Evolutionary conservation across 2,888 invertebrate genomes (phyloP).

Genomic region (Andrena dorsata): DNA sequence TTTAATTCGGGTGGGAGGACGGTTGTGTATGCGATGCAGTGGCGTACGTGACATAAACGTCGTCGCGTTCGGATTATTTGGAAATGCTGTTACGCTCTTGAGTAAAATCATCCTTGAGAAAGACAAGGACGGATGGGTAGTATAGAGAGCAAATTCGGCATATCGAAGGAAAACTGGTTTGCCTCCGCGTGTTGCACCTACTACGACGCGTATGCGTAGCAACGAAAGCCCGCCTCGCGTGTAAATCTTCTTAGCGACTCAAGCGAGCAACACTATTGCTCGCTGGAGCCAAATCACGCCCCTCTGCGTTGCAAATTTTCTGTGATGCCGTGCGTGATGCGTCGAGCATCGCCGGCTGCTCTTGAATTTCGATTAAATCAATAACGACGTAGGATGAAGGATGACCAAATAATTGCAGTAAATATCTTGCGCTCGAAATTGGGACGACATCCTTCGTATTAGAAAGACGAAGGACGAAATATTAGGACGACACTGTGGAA

Average conservation of each 20-base stretch:
- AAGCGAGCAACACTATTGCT: conserved; percentile 29
- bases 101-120: conserved; percentile 55
- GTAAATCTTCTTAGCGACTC: conserved; percentile 2
- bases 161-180: conserved; percentile 69
- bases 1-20: background rate
- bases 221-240: conserved; percentile 33
- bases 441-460: too few relatives aligned
- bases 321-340: conserved; percentile 22
- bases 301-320: conserved; percentile 13
- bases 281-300: conserved; percentile 23
- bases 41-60: background rate
- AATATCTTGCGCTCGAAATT: background rate
- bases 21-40: background rate
- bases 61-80: conserved; percentile 8
- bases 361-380: conserved; percentile 50
- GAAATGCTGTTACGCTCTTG: conserved; percentile 39
- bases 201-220: conserved; percentile 49
- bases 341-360: conserved; percentile 33
- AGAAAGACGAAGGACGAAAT: too few relatives aligned
- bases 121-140: conserved; percentile 52
- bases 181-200: conserved; percentile 50
- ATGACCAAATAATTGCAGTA: background rate
- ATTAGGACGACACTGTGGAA: background rate
- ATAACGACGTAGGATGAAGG: background rate
- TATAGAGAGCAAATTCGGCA: conserved; percentile 59